These are phyloP conservation scores for Gallinago paraguaiae DNA, from an alignment of 2,113 vertebrate species.

Conservation along the genomic window DNA sequence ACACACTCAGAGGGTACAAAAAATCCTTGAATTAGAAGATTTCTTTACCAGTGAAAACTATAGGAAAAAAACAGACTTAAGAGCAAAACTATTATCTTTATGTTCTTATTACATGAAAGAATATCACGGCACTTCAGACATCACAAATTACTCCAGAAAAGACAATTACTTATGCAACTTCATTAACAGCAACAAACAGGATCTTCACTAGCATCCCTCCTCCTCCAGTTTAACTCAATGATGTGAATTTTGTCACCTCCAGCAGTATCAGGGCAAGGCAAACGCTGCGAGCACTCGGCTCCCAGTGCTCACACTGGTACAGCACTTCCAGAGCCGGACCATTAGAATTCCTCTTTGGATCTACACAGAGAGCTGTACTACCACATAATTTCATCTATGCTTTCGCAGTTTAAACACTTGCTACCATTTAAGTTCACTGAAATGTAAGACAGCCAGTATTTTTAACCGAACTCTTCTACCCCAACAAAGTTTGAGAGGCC, in stretches of 20 bases:
- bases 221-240: background rate
- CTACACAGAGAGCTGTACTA: too few species aligned
- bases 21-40: background rate
- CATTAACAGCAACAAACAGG: background rate
- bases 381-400: too few species aligned
- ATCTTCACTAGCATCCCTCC: background rate
- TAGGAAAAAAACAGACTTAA: background rate
- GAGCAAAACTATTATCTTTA: background rate
- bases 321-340: background rate
- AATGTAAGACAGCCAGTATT: background rate
- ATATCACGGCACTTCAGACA: background rate
- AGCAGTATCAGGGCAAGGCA: background rate
- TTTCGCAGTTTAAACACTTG: background rate
- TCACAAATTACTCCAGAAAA: background rate
- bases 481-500: background rate
- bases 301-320: background rate
- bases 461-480: background rate
- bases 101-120: background rate
- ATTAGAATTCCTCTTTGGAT: fast-evolving
- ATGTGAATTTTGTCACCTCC: background rate
- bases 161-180: background rate
- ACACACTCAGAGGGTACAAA: background rate
- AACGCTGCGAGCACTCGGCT: fast-evolving
- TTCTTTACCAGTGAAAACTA: background rate
- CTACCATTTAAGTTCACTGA: background rate